These are phyloP conservation scores for Heliconius sara DNA, from an alignment of 2,888 invertebrate genomes.

Conservation along the genomic window DNA sequence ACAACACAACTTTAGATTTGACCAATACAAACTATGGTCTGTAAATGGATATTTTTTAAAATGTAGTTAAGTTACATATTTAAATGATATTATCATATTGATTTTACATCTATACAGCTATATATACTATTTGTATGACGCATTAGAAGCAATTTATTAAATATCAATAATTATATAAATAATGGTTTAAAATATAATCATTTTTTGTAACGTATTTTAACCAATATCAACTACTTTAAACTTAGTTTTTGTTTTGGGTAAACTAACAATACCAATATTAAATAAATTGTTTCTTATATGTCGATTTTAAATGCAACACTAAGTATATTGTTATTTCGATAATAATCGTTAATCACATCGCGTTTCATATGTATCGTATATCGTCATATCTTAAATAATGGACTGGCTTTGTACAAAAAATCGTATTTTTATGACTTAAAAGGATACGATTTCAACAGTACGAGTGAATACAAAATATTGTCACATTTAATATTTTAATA, in stretches of 20 bases:
- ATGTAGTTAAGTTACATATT: neutral
- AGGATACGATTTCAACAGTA: neutral
- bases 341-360: neutral
- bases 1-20: neutral
- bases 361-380: neutral
- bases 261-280: neutral
- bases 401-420: constrained; percentile 5
- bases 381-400: neutral
- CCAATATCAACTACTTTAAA: neutral
- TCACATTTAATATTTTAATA: constrained; percentile 1
- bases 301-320: constrained; percentile 17
- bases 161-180: neutral
- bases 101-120: neutral
- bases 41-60: neutral
- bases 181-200: neutral
- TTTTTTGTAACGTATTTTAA: neutral
- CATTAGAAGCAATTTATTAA: neutral
- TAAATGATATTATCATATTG: constrained; percentile 10
- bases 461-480: neutral
- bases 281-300: neutral
- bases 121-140: neutral
- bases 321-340: constrained; percentile 7
- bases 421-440: neutral
- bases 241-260: neutral
- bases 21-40: neutral